Conservation (phyloP, 2,888 invertebrate genomes). For the Cheilosia variabilis region DNA sequence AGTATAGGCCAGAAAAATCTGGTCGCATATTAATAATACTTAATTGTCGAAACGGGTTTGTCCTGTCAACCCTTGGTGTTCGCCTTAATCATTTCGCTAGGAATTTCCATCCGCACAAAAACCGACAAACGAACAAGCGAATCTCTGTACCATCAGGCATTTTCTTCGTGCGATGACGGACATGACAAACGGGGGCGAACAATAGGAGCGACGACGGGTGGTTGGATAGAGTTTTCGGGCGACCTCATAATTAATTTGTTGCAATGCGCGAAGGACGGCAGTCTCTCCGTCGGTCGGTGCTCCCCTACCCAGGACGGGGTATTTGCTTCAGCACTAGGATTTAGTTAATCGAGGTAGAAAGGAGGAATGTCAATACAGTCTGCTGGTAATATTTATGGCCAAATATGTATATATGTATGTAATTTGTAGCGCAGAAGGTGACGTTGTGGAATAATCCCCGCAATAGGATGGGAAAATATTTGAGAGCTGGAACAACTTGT, state of each 20-base stretch:
- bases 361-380: conserved; percentile 58
- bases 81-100: conserved; percentile 45
- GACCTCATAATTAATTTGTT: conserved; percentile 64
- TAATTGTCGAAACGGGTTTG: conserved; percentile 54
- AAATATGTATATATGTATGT: conserved; percentile 28
- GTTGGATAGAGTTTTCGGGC: conserved; percentile 11
- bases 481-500: neutral
- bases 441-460: conserved; percentile 44
- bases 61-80: conserved; percentile 52
- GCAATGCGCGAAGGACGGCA: conserved; percentile 50
- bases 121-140: neutral
- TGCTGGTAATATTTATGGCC: conserved; percentile 61
- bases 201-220: conserved; percentile 15
- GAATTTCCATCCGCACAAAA: conserved; percentile 1
- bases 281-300: neutral
- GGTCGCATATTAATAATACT: conserved; percentile 58
- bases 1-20: conserved; percentile 57
- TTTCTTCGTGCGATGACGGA: conserved; percentile 38
- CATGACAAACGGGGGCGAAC: conserved; percentile 18
- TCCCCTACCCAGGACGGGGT: no score
- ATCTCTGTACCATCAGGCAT: conserved; percentile 5
- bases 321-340: neutral
- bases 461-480: conserved; percentile 12
- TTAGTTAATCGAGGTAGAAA: conserved; percentile 44
- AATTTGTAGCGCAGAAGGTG: conserved; percentile 14